Evolutionary conservation across 1,140 invertebrate genomes (phyloP), one percentile per base, ranked within the genome.

Genomic region (Dendroctonus ponderosae): DNA sequence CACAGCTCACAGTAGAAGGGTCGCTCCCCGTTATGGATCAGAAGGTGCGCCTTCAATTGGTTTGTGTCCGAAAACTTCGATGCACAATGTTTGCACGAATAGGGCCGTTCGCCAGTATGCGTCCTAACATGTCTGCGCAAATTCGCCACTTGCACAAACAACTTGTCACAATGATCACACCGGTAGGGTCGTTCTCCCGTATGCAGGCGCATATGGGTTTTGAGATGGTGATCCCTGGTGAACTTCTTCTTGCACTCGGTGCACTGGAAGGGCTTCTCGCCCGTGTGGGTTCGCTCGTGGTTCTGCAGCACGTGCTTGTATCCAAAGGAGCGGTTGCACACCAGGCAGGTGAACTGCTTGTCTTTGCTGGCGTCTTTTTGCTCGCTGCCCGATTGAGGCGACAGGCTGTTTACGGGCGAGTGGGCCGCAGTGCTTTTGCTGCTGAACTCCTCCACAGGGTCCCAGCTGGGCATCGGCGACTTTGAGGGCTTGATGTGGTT

Each of bases 241-340:
- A 98, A 98, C 69, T 92, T 86, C 78, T 97, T 95, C 71, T 95
- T 89, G 78, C 96, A 99, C 78, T 94, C 89, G 6, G 88, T 89
- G 77, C 96, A 99, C 75, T 96, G 91, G 81, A 98, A 98, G 0
- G 96, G 96, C 74, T 97, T 96, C 76, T 96, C 94, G 0, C 96
- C 96, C 0, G 96, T 98, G 78, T 98, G 96, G 0, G 95, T 98
- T 56, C 96, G 87, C 70, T 97, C 93, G 78, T 98, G 96, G 76
- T 98, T 99, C 77, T 96, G 93, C 14, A 96, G 81, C 3, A 97
- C 94, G 79, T 97, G 94, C 76, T 97, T 97, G 81, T 97, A 96
- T 6, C 93, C 93, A 74, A 96, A 97, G 2, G 89, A 91, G 42
- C 76, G 86, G 46, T 88, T 88, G 79, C 94, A 97, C 5, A 93